Base-by-base conservation (phyloP, 2,797 vertebrate genomes). In the Ctenopoma kingsleyae region DNA sequence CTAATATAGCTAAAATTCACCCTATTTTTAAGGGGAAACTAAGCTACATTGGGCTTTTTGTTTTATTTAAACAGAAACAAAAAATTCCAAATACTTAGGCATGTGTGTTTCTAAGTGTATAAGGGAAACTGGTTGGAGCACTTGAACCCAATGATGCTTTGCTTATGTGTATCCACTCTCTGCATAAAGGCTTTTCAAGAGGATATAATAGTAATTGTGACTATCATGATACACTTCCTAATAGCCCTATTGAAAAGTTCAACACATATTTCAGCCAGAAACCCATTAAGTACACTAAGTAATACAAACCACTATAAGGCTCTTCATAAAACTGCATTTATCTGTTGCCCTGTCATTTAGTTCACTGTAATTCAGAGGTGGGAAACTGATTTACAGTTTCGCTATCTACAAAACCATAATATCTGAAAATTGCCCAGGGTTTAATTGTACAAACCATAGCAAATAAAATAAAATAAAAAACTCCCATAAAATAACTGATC, bases 221-320 rank as follows among this genome's bases (percentile, higher is more conserved):
- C 65, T 67, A 69, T 81, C 81, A 78, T 83, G 78, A 86, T 80
- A 77, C 62, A 82, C 76, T 78, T 86, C 71, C 63, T 91, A 85
- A 89, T 86, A 74, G 80, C 51, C n/a, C 78, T 76, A 76, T 84
- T 83, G 67, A 74, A 74, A 83, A 83, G 84, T 84, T 86, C 70
- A 82, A 79, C 74, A 68, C 40, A 60, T 84, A 84, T 84, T 87
- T 88, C 76, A 85, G 68, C 73, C 56, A 78, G 61, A 66, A 88
- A 76, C 32, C 71, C 72, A 88, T 90, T 87, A 87, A 77, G 62
- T 82, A 59, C 63, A 76, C 64, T 79, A 72, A 87, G 79, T 84
- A 79, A 71, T 84, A 85, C 70, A 86, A 86, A 88, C 83, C 69
- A 85, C 70, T 76, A 54, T 48, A 46, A 78, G 74, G 73, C 55